Percentiles rank a stretch among this genome's conserved stretches.
Evolutionary conservation across 2,888 invertebrate genomes (phyloP).

Genomic region (Parascotia fuliginaria): DNA sequence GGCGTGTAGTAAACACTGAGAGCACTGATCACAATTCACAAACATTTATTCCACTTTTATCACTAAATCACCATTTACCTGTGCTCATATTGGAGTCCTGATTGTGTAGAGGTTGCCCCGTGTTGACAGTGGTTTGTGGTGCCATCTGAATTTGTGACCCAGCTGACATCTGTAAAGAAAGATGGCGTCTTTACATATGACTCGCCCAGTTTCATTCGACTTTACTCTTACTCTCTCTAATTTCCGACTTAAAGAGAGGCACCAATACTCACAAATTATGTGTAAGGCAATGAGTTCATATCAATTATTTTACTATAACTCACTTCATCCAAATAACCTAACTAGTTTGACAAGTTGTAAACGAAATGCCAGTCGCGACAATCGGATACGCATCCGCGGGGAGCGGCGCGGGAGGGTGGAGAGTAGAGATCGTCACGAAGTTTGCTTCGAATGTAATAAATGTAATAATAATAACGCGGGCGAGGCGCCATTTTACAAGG

Average conservation of each 20-base stretch:
- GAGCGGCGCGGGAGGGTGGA: slow-evolving; percentile 63
- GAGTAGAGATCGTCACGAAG: slow-evolving; percentile 84
- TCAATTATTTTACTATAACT: slow-evolving; percentile 61
- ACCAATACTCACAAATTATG: slow-evolving; percentile 65
- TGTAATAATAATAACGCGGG: slow-evolving; percentile 79
- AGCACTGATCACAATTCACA: slow-evolving; percentile 77
- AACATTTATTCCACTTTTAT: slow-evolving; percentile 69
- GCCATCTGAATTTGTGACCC: slow-evolving; percentile 99
- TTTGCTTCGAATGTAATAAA: slow-evolving; percentile 84
- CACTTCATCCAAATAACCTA: slow-evolving; percentile 77
- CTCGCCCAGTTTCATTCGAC: slow-evolving; percentile 70
- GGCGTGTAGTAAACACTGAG: slow-evolving; percentile 71
- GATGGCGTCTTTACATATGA: slow-evolving; percentile 86
- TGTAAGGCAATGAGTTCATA: slow-evolving; percentile 55
- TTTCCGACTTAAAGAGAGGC: slow-evolving; percentile 43
- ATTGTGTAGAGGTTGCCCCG: slow-evolving; percentile 93
- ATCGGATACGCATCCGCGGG: slow-evolving; percentile 85
- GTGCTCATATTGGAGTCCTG: slow-evolving; percentile 99
- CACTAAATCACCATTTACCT: slow-evolving; percentile 88
- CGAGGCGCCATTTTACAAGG: slow-evolving; percentile 85
- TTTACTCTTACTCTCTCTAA: slow-evolving; percentile 53
- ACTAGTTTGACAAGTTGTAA: slow-evolving; percentile 85
- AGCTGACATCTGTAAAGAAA: slow-evolving; percentile 95
- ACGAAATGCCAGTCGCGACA: slow-evolving; percentile 82
- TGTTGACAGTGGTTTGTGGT: slow-evolving; percentile 96